These are phyloP conservation scores for Trichogramma evanescens DNA, from an alignment of 2,888 invertebrate species.

Conservation along the genomic window DNA sequence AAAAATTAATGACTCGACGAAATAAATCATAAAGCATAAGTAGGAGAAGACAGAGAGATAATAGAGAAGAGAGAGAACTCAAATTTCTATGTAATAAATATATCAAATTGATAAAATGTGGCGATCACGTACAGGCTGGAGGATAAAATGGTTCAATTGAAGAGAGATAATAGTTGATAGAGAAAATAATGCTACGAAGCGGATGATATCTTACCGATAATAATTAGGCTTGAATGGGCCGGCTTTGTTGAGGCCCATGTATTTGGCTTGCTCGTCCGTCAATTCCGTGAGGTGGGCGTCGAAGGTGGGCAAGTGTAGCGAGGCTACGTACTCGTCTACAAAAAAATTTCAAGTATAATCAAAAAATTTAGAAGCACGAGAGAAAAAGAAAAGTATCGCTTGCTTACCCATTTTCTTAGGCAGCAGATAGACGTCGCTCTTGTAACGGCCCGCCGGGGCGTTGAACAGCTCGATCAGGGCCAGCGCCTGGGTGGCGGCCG, in stretches of 20 bases:
- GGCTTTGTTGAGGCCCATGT: conserved; percentile 93
- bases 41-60: background rate
- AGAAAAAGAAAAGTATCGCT: background rate
- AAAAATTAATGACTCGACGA: too few species aligned
- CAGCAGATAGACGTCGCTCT: conserved; percentile 92
- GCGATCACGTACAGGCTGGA: too few species aligned
- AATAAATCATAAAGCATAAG: background rate
- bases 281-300: conserved; percentile 96
- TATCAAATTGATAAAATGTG: background rate
- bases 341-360: conserved; percentile 6
- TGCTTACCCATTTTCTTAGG: conserved; percentile 96
- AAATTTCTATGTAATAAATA: background rate
- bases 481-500: conserved; percentile 92
- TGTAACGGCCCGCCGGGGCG: conserved; percentile 89
- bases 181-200: too few species aligned
- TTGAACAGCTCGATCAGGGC: conserved; percentile 96
- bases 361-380: background rate
- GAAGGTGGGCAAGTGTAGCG: conserved; percentile 91
- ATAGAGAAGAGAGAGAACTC: background rate
- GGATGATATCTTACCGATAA: conserved; percentile 64
- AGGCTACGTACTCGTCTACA: conserved; percentile 94
- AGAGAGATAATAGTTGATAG: too few species aligned
- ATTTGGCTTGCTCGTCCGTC: conserved; percentile 94
- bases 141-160: too few species aligned
- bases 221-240: conserved; percentile 99